phyloP scores from a whole-genome alignment of 2,888 invertebrate genomes.

The Eupithecia pulchellata region DNA sequence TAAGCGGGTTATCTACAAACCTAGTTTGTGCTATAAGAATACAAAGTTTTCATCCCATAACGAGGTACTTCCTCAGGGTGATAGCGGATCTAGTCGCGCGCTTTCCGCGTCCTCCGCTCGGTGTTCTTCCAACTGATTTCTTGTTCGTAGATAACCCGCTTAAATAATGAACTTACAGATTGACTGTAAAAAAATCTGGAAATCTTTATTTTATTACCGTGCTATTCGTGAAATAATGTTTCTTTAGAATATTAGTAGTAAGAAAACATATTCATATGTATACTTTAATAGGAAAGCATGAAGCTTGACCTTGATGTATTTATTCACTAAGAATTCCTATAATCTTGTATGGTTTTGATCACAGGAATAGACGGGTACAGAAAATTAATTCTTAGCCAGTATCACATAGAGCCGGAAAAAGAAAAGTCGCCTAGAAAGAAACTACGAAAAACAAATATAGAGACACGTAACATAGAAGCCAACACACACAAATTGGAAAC shows the following conservation, averaged over 20 bases:
- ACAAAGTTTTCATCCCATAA: too few species aligned
- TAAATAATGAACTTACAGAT: too few species aligned
- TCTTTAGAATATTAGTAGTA: not conserved
- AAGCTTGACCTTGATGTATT: constrained; percentile 3
- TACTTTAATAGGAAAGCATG: not conserved
- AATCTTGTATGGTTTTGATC: not conserved
- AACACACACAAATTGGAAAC: constrained; percentile 31
- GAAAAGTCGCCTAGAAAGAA: constrained; percentile 16
- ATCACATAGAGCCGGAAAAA: constrained; percentile 40
- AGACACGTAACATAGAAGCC: constrained; percentile 17
- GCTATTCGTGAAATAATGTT: not conserved
- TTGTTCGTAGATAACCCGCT: too few species aligned
- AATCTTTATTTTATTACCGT: not conserved
- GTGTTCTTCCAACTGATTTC: too few species aligned
- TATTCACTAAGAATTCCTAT: not conserved
- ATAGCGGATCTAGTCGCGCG: too few species aligned
- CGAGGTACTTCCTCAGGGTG: too few species aligned
- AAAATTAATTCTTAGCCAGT: constrained; percentile 42
- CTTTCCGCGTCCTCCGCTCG: too few species aligned
- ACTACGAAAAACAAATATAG: constrained; percentile 10
- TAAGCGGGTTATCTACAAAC: too few species aligned
- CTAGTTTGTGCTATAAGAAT: too few species aligned
- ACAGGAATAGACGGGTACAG: constrained; percentile 40
- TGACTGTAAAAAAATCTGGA: not conserved
- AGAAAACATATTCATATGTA: not conserved